Percentiles rank a stretch among this genome's conserved stretches.
Conservation (phyloP, 2,113 vertebrate species). For the Onychostoma macrolepis region DNA sequence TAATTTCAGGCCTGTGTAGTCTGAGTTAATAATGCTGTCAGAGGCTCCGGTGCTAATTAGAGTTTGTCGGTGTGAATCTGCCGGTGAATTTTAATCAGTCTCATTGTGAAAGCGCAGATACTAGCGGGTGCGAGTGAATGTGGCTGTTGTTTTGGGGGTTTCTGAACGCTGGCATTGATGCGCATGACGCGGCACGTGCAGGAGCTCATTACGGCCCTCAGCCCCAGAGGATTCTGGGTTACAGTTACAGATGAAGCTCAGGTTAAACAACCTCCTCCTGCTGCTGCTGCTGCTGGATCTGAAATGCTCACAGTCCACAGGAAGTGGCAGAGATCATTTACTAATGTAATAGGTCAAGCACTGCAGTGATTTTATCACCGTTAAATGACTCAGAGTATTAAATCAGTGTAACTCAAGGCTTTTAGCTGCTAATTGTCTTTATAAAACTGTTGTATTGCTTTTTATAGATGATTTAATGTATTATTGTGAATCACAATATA, state of each 20-base stretch:
- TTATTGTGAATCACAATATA: neutral
- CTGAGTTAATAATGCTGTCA: neutral
- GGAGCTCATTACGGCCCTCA: conserved; percentile 5
- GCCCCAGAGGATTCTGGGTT: neutral
- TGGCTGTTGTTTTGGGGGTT: neutral
- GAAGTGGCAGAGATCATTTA: neutral
- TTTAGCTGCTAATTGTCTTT: neutral
- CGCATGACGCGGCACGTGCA: neutral
- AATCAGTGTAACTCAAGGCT: neutral
- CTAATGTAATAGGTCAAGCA: neutral
- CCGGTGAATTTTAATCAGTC: neutral
- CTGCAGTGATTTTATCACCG: neutral
- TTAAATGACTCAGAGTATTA: neutral
- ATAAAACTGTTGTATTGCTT: neutral
- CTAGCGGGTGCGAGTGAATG: neutral
- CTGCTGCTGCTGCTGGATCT: neutral
- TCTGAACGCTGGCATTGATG: conserved; percentile 2
- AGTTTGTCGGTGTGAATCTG: neutral
- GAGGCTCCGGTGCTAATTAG: conserved; percentile 27
- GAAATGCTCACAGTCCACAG: neutral
- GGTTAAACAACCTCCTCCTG: neutral
- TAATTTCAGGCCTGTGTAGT: neutral
- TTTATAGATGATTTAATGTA: neutral
- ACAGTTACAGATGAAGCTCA: neutral
- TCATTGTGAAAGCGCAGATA: neutral